Base-by-base conservation (phyloP, 2,113 vertebrate genomes). In the Gobio gobio region DNA sequence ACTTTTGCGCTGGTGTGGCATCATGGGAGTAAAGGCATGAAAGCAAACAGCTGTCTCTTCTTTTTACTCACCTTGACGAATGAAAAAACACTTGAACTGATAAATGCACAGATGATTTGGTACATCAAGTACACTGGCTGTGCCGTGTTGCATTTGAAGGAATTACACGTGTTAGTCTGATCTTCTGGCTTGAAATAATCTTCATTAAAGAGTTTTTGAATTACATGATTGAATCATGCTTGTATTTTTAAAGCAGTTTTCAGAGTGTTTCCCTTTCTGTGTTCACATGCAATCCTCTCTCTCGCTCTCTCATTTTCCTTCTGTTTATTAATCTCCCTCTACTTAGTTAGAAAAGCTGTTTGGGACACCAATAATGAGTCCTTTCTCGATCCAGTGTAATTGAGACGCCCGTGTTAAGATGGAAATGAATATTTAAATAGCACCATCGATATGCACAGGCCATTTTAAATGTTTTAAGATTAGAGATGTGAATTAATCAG, bases 381-480 rank as follows among this genome's bases (percentile, higher is more conserved):
- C 33, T 63, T 88, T 87, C 87, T 86, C 90, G 43, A 89, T 85
- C 59, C 77, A 72, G 85, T 93, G 91, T 92, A 92, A 93, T 90
- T 91, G 89, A 92, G 91, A 87, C 16, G 79, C 92, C 88, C 84
- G 24, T 83, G 89, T 89, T 87, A 89, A 89, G 87, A 90, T 63
- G 51, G 54, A 77, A 88, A 91, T 92, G 70, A 93, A 94, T 94
- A 93, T 93, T 88, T 89, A 85, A 86, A 56, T 0, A 40, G 73
- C 24, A 56, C 74, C 26, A 90, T 90, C 92, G 90, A 88, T 90
- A 91, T 91, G 87, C 91, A 78, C 18, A 88, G 79, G 80, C 84
- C 86, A 72, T 84, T 88, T 89, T 90, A 89, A 92, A 91, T 89
- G 88, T 91, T 93, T 92, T 87, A 92, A 90, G 91, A 91, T 91